A percentile compares a stretch with the other conserved stretches of the same genome.
Conservation (phyloP, 2,888 invertebrate species). For the Chrysodeixis includens region DNA sequence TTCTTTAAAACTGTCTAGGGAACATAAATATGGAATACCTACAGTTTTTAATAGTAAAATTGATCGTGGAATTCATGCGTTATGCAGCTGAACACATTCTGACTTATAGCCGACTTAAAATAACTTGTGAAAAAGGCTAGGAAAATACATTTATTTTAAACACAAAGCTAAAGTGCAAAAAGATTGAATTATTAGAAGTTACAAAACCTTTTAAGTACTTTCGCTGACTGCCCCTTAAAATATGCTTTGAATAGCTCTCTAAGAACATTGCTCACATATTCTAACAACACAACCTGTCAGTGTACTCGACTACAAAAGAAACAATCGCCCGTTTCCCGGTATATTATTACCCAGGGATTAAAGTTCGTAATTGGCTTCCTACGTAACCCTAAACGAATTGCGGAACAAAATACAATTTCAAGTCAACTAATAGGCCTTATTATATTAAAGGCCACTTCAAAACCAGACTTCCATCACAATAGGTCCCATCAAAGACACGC, state of each 20-base stretch:
- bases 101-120: too few relatives aligned
- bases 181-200: too few relatives aligned
- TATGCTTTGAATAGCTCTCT: neutral
- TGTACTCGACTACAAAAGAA: conserved; percentile 44
- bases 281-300: neutral
- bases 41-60: too few relatives aligned
- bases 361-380: conserved; percentile 50
- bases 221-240: neutral
- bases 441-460: conserved; percentile 76
- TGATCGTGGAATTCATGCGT: too few relatives aligned
- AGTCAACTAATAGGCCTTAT: conserved; percentile 72
- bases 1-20: too few relatives aligned
- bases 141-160: too few relatives aligned
- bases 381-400: conserved; percentile 55
- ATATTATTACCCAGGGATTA: conserved; percentile 36
- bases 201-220: too few relatives aligned
- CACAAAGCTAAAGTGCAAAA: too few relatives aligned
- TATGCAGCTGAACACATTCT: too few relatives aligned
- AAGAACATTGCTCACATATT: neutral
- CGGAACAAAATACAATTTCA: conserved; percentile 67
- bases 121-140: too few relatives aligned
- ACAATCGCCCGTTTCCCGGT: conserved; percentile 11
- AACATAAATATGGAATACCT: too few relatives aligned
- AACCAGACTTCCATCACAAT: conserved; percentile 72
- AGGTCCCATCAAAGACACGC: conserved; percentile 74